Percentiles rank a stretch among this genome's conserved stretches.
These are phyloP conservation scores for Stratiolaelaps scimitus DNA, from an alignment of 1,140 invertebrate genomes.

Conservation along the genomic window DNA sequence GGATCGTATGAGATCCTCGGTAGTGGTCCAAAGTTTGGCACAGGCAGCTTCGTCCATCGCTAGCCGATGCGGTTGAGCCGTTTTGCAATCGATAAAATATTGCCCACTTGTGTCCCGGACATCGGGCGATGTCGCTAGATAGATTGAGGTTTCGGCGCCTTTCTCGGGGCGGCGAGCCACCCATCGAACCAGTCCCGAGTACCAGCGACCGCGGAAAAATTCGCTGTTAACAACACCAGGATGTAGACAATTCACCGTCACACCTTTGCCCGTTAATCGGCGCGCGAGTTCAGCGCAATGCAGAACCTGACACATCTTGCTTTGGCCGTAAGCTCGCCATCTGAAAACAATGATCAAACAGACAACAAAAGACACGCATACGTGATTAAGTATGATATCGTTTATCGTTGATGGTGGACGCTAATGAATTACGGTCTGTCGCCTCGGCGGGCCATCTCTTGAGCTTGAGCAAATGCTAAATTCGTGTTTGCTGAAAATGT, in stretches of 20 bases:
- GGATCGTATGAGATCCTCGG: neutral
- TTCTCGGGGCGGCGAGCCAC: neutral
- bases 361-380: too few relatives aligned
- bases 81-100: constrained; percentile 11
- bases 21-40: neutral
- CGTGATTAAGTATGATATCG: too few relatives aligned
- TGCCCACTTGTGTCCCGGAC: constrained; percentile 2
- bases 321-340: constrained; percentile 2
- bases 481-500: too few relatives aligned
- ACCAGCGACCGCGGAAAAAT: constrained; percentile 9
- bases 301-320: constrained; percentile 24
- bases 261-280: neutral
- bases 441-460: too few relatives aligned
- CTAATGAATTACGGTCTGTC: too few relatives aligned
- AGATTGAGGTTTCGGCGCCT: constrained; percentile 19
- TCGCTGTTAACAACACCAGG: neutral
- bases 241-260: constrained; percentile 4
- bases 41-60: neutral
- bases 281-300: neutral
- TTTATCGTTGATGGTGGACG: too few relatives aligned
- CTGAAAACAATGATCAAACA: neutral
- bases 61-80: neutral
- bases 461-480: too few relatives aligned
- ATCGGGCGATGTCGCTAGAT: neutral
- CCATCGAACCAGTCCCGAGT: neutral